Conservation (phyloP, 2,113 vertebrate genomes). For the Phocoena sinus region DNA sequence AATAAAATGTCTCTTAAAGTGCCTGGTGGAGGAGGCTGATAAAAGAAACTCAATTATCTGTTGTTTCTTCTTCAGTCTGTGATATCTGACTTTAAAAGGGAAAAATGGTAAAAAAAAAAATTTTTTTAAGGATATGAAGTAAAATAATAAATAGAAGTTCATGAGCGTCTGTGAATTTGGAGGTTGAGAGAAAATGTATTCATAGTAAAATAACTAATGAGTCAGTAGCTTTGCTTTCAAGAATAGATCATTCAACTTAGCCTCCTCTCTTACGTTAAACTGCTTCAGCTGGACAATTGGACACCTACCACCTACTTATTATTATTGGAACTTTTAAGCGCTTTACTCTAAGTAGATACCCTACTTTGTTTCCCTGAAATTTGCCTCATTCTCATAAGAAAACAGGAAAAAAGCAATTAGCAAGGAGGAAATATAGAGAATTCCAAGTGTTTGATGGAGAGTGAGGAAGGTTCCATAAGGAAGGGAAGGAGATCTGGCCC, state of each 20-base stretch:
- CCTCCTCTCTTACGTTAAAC: background rate
- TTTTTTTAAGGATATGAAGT: background rate
- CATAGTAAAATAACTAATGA: background rate
- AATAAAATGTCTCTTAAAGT: constrained; percentile 75
- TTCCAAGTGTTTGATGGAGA: background rate
- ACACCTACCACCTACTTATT: background rate
- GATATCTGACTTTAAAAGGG: constrained; percentile 48
- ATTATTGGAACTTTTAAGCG: background rate
- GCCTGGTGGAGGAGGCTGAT: constrained; percentile 71
- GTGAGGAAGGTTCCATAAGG: background rate
- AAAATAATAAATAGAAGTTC: constrained; percentile 34
- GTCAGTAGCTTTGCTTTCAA: background rate
- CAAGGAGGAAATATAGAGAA: background rate
- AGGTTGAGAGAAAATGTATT: background rate
- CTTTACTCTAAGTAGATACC: background rate
- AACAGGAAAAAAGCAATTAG: background rate
- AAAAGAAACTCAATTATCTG: constrained; percentile 67
- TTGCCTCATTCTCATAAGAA: background rate
- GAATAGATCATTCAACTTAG: background rate
- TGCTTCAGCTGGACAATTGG: background rate
- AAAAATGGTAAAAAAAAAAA: background rate
- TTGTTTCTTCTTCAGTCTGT: constrained; percentile 44
- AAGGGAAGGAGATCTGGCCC: background rate
- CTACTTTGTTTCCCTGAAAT: background rate
- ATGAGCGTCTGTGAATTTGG: background rate